Evolutionary conservation across 2,113 vertebrate species (phyloP).

Genomic region (Epinephelus cyanopodus): DNA sequence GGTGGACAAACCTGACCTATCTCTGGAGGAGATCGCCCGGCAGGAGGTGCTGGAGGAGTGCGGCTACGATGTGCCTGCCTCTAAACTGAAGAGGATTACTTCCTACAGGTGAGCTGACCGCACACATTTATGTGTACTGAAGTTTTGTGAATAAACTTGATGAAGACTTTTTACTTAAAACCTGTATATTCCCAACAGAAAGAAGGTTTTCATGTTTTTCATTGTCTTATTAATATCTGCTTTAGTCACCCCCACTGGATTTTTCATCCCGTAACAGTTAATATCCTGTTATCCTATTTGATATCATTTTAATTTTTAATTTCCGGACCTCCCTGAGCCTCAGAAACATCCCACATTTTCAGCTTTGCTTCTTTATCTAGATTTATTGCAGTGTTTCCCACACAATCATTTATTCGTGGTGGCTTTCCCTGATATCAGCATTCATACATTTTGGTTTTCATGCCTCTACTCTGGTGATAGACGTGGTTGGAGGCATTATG

Average conservation of each 20-base stretch:
- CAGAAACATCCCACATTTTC: conserved; percentile 42
- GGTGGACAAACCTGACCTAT: conserved; percentile 91
- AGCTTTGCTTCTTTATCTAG: not conserved
- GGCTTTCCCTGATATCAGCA: too few species aligned
- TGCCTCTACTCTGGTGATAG: too few species aligned
- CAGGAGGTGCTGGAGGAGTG: conserved; percentile 94
- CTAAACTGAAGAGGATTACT: conserved; percentile 88
- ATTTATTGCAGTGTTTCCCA: not conserved
- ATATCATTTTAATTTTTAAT: conserved; percentile 24
- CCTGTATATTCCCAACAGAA: conserved; percentile 3
- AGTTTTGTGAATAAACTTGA: not conserved
- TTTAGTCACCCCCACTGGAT: conserved; percentile 22
- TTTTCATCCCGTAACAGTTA: conserved; percentile 44
- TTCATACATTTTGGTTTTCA: too few species aligned
- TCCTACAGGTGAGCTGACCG: conserved; percentile 87
- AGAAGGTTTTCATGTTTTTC: conserved; percentile 6
- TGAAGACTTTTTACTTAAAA: not conserved
- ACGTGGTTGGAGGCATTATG: too few species aligned
- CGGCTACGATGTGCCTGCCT: conserved; percentile 86
- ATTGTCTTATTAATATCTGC: conserved; percentile 3
- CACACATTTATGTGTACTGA: not conserved
- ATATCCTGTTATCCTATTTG: conserved; percentile 46
- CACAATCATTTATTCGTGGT: too few species aligned
- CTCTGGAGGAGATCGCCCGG: conserved; percentile 91
- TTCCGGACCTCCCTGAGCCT: conserved; percentile 35